Percentiles rank a stretch among this genome's conserved stretches.
These are phyloP conservation scores for Margarornis squamiger DNA, from an alignment of 2,797 vertebrate genomes.

Conservation along the genomic window DNA sequence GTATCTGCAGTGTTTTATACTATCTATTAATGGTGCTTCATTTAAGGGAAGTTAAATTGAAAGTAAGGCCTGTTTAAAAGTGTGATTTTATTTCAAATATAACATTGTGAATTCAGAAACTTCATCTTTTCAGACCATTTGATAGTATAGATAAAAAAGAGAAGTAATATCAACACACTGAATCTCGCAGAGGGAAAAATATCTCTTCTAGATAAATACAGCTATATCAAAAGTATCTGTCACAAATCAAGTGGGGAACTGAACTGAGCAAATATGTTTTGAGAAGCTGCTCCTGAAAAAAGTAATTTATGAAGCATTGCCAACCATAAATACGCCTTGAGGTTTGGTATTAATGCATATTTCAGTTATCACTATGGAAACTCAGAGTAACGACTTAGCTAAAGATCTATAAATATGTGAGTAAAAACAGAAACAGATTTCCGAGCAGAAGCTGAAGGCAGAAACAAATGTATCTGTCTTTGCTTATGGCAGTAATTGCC, in stretches of 20 bases:
- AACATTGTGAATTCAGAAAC: not conserved
- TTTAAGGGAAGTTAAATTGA: not conserved
- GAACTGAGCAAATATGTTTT: constrained; percentile 59
- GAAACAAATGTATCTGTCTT: constrained; percentile 46
- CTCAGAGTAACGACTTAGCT: constrained; percentile 43
- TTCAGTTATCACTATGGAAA: constrained; percentile 67
- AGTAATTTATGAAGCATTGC: constrained; percentile 57
- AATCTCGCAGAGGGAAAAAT: constrained; percentile 5
- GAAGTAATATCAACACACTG: not conserved
- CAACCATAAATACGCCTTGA: constrained; percentile 55
- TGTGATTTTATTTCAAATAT: not conserved
- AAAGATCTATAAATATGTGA: constrained; percentile 54
- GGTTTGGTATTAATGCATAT: constrained; percentile 57
- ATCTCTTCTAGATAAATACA: constrained; percentile 30
- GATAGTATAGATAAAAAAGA: not conserved
- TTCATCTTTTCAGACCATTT: not conserved
- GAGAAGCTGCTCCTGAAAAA: constrained; percentile 48
- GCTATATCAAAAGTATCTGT: constrained; percentile 26
- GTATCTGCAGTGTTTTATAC: not conserved
- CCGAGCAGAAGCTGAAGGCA: constrained; percentile 21
- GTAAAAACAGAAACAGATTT: constrained; percentile 54
- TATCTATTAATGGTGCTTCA: not conserved
- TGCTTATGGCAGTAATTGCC: constrained; percentile 34
- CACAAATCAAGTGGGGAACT: constrained; percentile 53
- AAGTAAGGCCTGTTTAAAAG: not conserved